phyloP scores from a whole-genome alignment of 2,888 invertebrate species.

The Pyrrhia umbra region DNA sequence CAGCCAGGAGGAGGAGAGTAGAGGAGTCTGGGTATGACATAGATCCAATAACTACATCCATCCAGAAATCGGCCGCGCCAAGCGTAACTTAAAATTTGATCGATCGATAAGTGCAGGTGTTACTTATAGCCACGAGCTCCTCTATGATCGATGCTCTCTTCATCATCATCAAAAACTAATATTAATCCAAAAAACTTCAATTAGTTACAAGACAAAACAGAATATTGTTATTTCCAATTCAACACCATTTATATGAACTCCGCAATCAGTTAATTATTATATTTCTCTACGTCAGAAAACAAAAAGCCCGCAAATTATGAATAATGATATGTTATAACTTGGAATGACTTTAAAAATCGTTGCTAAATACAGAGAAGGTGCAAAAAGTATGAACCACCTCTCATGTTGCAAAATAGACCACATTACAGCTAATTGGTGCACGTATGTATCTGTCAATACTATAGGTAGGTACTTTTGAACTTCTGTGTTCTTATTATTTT shows the following conservation, averaged over 20 bases:
- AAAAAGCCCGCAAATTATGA: conserved; percentile 35
- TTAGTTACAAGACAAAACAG: background rate
- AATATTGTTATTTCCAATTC: background rate
- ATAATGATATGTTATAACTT: conserved; percentile 15
- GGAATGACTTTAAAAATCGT: conserved; percentile 13
- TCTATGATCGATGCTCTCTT: too few species aligned
- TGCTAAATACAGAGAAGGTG: conserved; percentile 29
- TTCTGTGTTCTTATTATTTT: conserved; percentile 6
- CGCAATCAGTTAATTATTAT: conserved; percentile 2
- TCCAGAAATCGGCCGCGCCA: too few species aligned
- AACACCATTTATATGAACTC: conserved; percentile 2
- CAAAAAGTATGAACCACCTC: conserved; percentile 7
- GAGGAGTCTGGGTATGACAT: too few species aligned
- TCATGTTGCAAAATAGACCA: background rate
- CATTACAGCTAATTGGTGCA: conserved; percentile 2
- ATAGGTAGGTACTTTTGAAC: background rate
- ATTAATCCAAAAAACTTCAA: too few species aligned
- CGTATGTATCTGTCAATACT: background rate
- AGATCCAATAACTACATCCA: too few species aligned
- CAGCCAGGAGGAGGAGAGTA: too few species aligned
- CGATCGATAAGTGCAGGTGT: too few species aligned
- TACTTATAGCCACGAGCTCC: too few species aligned
- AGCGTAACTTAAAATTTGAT: too few species aligned
- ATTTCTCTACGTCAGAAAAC: conserved; percentile 13
- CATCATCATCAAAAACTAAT: too few species aligned